Percentiles rank a stretch among this genome's conserved stretches.
Conservation (phyloP, 1,140 invertebrate genomes). For the Planococcus citri region DNA sequence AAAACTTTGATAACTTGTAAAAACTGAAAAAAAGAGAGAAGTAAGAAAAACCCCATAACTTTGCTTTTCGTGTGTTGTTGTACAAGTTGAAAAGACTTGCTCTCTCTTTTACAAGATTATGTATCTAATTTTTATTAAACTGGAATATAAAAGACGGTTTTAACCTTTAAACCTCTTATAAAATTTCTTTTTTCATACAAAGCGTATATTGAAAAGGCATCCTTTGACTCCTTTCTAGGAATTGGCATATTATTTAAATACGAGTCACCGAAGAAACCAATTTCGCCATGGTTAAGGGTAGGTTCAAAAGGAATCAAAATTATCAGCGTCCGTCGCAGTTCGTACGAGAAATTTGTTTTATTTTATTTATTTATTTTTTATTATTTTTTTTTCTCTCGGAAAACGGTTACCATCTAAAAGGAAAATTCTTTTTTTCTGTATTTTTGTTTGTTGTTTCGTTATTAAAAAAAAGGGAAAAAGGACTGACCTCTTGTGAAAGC, state of each 20-base stretch:
- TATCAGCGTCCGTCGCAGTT: conserved; percentile 14
- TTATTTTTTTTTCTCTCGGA: background rate
- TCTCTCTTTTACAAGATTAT: conserved; percentile 14
- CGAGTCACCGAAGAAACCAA: conserved; percentile 14
- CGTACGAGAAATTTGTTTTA: conserved; percentile 12
- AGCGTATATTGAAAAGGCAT: conserved; percentile 2
- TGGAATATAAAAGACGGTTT: conserved; percentile 18
- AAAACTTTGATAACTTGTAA: background rate
- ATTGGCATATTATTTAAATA: conserved; percentile 20
- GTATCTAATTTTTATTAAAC: conserved; percentile 17
- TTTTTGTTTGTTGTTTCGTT: conserved; percentile 17
- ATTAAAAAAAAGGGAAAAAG: background rate
- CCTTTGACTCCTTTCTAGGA: conserved; percentile 16
- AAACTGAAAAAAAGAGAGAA: background rate
- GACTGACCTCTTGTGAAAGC: conserved; percentile 15
- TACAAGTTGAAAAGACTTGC: conserved; percentile 8
- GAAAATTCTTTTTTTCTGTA: conserved; percentile 8
- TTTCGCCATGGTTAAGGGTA: conserved; percentile 12
- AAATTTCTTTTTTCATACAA: conserved; percentile 12
- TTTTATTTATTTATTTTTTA: no score
- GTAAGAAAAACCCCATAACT: background rate
- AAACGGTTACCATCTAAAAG: background rate
- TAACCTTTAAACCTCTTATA: conserved; percentile 11
- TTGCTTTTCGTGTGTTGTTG: conserved; percentile 12
- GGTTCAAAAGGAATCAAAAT: conserved; percentile 19